Percentiles rank a stretch among this genome's conserved stretches.
phyloP scores from a whole-genome alignment of 2,888 invertebrate genomes.

The Mesorhabditis spiculigera region DNA sequence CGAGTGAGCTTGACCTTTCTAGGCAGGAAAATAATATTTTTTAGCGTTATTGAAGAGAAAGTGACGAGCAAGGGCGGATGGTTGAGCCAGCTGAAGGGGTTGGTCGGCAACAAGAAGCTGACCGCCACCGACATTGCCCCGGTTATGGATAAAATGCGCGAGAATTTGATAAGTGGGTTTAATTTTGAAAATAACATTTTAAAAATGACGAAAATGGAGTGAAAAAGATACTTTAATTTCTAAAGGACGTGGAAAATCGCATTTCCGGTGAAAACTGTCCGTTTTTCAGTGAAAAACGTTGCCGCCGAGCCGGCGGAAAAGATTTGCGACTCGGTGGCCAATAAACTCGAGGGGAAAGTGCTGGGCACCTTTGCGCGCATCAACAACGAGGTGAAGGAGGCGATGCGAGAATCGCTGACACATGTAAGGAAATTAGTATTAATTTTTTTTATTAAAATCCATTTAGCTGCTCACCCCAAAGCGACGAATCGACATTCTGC shows the following conservation, averaged over 20 bases:
- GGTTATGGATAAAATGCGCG: constrained; percentile 85
- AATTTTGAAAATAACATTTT: constrained; percentile 2
- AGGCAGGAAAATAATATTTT: constrained; percentile 8
- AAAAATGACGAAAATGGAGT: not conserved
- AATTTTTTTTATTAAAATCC: not conserved
- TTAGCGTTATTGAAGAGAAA: constrained; percentile 27
- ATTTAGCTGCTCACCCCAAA: constrained; percentile 82
- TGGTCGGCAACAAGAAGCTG: constrained; percentile 73
- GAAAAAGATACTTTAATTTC: not conserved
- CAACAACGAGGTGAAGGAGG: constrained; percentile 79
- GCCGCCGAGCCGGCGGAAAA: constrained; percentile 90
- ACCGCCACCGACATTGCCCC: constrained; percentile 77
- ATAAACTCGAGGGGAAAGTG: constrained; percentile 57
- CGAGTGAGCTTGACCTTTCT: constrained; percentile 10
- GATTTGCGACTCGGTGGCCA: constrained; percentile 63
- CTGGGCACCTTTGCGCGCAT: constrained; percentile 88
- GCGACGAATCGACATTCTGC: constrained; percentile 87
- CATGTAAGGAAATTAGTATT: constrained; percentile 56
- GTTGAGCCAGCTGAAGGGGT: constrained; percentile 78
- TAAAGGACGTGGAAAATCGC: no score
- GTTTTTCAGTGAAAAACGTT: constrained; percentile 78
- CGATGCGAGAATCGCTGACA: constrained; percentile 84
- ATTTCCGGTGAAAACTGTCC: constrained; percentile 4
- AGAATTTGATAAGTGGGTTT: constrained; percentile 74
- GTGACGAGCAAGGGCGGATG: constrained; percentile 59